Evolutionary conservation across 2,888 invertebrate species (phyloP).

Genomic region (Chironomus tentans): DNA sequence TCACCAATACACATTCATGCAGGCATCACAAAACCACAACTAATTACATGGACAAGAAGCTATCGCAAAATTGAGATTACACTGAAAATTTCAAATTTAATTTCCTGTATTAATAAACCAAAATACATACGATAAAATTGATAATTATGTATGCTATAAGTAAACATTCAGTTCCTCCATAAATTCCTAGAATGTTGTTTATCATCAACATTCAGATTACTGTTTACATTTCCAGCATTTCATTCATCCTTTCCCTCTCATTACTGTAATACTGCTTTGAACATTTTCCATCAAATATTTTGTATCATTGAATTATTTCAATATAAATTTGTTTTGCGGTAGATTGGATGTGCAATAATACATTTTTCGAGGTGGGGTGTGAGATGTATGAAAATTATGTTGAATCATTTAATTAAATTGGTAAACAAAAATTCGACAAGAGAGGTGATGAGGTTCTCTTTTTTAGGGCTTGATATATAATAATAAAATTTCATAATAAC

Average conservation of each 20-base stretch:
- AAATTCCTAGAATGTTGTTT: no score
- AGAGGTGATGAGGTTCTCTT: neutral
- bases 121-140: no score
- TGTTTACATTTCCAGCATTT: conserved; percentile 6
- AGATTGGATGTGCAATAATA: neutral
- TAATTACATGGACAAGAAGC: no score
- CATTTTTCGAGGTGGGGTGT: neutral
- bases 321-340: neutral
- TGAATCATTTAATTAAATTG: conserved; percentile 12
- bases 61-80: no score
- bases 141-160: no score
- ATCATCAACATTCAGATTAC: no score
- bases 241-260: neutral
- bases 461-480: no score
- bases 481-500: no score
- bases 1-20: no score
- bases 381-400: neutral
- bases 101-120: neutral
- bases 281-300: neutral
- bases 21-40: no score
- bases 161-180: no score
- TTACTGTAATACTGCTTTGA: neutral
- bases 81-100: neutral
- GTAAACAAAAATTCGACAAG: neutral
- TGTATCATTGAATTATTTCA: neutral